Evolutionary conservation across 2,888 invertebrate species (phyloP).

Genomic region (Chaetoderma sp.): DNA sequence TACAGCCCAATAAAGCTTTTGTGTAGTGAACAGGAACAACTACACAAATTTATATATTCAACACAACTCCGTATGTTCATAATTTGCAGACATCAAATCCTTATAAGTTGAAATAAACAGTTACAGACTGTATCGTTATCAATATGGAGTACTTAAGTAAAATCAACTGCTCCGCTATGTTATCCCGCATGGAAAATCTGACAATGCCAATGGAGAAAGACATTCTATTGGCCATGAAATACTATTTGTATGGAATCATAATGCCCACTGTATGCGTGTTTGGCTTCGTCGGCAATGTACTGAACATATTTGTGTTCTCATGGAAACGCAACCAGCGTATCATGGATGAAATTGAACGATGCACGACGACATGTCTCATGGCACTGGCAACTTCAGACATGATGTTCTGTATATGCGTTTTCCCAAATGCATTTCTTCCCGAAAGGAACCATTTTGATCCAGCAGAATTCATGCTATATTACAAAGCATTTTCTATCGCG

Average conservation of each 20-base stretch:
- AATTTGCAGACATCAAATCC: no score
- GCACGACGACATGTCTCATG: conserved; percentile 80
- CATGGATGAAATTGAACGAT: conserved; percentile 80
- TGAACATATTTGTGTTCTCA: conserved; percentile 82
- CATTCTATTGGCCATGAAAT: no score
- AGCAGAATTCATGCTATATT: conserved; percentile 48
- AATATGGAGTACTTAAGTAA: no score
- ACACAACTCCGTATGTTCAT: no score
- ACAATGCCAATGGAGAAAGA: no score
- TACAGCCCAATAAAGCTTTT: no score
- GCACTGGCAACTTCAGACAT: conserved; percentile 83
- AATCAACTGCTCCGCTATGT: no score
- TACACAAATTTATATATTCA: no score
- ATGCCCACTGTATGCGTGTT: conserved; percentile 79
- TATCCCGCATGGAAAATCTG: no score
- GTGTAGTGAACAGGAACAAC: no score
- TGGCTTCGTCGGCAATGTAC: conserved; percentile 82
- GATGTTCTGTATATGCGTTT: conserved; percentile 71
- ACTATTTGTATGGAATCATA: conserved; percentile 62
- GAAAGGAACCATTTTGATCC: conserved; percentile 74
- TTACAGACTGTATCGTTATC: no score
- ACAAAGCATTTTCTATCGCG: conserved; percentile 44
- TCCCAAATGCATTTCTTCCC: conserved; percentile 71
- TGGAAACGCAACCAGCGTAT: conserved; percentile 67
- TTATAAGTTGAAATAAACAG: no score